Conservation (phyloP, 2,113 vertebrate species). For the Spermophilus dauricus region DNA sequence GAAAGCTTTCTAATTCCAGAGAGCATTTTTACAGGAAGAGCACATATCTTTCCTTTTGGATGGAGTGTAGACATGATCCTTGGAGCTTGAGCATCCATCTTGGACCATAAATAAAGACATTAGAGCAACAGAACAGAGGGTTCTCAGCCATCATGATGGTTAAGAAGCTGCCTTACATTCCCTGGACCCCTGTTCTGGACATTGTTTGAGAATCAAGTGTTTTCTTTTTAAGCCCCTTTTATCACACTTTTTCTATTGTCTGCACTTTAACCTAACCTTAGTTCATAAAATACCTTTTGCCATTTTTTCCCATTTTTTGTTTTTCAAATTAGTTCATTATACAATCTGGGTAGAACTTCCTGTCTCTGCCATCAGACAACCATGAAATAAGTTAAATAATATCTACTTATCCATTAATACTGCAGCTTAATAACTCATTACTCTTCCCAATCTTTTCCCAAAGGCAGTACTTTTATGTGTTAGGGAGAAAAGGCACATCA, state of each 20-base stretch:
- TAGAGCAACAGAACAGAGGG: not conserved
- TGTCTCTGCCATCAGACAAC: not conserved
- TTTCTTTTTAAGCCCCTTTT: not conserved
- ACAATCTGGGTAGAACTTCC: not conserved
- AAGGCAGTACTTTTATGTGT: not conserved
- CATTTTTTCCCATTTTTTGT: not conserved
- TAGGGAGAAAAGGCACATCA: accelerated
- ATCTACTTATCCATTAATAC: not conserved
- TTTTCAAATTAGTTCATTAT: not conserved
- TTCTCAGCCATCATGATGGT: not conserved
- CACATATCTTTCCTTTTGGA: not conserved
- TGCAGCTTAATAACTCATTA: not conserved
- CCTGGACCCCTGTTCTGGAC: not conserved
- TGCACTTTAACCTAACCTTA: not conserved
- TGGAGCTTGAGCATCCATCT: not conserved
- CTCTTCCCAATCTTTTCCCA: not conserved
- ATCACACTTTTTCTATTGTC: not conserved
- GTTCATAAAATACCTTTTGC: not conserved
- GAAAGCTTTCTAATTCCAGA: not conserved
- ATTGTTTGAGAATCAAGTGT: not conserved
- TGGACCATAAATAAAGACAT: not conserved
- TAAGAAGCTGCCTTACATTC: not conserved
- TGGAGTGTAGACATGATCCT: not conserved
- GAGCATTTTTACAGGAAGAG: not conserved
- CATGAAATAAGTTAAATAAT: not conserved